These are phyloP conservation scores for Drosophila burlai DNA, from an alignment of 1,140 invertebrate genomes.

Conservation along the genomic window DNA sequence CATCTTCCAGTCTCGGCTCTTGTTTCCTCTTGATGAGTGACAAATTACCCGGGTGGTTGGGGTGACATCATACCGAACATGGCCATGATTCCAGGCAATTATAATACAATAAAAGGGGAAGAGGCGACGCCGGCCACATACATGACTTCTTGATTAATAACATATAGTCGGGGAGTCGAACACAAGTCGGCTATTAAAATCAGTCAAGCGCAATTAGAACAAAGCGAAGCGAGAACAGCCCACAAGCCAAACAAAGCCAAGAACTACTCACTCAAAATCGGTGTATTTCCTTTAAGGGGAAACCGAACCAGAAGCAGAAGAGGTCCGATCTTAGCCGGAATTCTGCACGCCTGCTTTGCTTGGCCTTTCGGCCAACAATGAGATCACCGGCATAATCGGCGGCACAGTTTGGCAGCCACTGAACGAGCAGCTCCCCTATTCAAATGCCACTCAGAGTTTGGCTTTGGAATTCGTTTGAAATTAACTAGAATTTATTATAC, in stretches of 20 bases:
- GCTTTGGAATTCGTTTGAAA: conserved; percentile 22
- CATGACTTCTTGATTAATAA: conserved; percentile 73
- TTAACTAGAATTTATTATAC: conserved; percentile 17
- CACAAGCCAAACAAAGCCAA: conserved; percentile 26
- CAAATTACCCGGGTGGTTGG: conserved; percentile 56
- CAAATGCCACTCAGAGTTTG: conserved; percentile 34
- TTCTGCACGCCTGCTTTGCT: conserved; percentile 66
- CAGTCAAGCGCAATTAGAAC: conserved; percentile 81
- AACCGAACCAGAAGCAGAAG: conserved; percentile 13
- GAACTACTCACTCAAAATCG: conserved; percentile 38
- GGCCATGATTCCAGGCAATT: conserved; percentile 64
- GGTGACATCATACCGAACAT: conserved; percentile 72
- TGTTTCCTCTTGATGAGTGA: conserved; percentile 57
- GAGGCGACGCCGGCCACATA: conserved; percentile 19
- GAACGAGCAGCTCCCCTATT: background rate
- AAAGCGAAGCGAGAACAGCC: conserved; percentile 50
- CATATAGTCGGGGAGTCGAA: conserved; percentile 32
- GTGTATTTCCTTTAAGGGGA: conserved; percentile 65
- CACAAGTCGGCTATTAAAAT: conserved; percentile 67
- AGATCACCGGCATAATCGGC: conserved; percentile 56
- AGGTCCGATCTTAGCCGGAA: conserved; percentile 51
- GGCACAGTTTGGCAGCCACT: conserved; percentile 49
- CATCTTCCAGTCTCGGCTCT: conserved; percentile 7
- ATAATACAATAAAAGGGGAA: conserved; percentile 72
- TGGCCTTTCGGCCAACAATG: conserved; percentile 49